phyloP scores from a whole-genome alignment of 2,113 vertebrate species.

The Ahaetulla prasina region DNA sequence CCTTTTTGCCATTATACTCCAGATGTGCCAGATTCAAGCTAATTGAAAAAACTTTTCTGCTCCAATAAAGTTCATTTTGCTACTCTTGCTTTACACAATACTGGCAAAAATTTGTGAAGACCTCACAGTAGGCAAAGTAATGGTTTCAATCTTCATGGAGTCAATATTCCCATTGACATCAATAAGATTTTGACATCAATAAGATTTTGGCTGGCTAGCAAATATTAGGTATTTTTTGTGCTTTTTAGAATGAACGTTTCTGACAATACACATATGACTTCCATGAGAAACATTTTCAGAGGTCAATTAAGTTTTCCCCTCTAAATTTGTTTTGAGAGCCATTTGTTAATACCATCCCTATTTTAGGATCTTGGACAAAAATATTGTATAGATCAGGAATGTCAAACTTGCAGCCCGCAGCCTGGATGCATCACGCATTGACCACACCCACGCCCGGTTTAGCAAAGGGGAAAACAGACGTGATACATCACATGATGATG shows the following conservation, averaged over 20 bases:
- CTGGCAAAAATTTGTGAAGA: background rate
- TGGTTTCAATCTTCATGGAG: constrained; percentile 21
- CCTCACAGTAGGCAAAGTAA: constrained; percentile 29
- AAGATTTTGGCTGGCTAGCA: constrained; percentile 44
- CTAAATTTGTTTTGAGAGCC: constrained; percentile 21
- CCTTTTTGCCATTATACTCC: constrained; percentile 3
- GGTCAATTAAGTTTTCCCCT: background rate
- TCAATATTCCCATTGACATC: constrained; percentile 50
- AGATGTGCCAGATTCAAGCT: background rate
- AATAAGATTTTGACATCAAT: constrained; percentile 55
- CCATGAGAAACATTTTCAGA: constrained; percentile 43
- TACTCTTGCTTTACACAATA: background rate
- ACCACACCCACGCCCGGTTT: too few relatives aligned
- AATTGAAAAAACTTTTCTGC: background rate
- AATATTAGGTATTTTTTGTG: constrained; percentile 40
- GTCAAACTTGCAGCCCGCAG: too few relatives aligned
- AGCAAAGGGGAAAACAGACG: too few relatives aligned
- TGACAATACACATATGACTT: constrained; percentile 24
- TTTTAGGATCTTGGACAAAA: constrained; percentile 35
- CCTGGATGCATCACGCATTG: too few relatives aligned
- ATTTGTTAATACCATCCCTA: constrained; percentile 37
- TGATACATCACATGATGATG: too few relatives aligned
- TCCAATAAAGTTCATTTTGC: constrained; percentile 6
- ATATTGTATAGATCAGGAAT: accelerated
- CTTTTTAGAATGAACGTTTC: constrained; percentile 46